Conservation (phyloP, 2,888 invertebrate genomes). For the Myathropa florea region DNA sequence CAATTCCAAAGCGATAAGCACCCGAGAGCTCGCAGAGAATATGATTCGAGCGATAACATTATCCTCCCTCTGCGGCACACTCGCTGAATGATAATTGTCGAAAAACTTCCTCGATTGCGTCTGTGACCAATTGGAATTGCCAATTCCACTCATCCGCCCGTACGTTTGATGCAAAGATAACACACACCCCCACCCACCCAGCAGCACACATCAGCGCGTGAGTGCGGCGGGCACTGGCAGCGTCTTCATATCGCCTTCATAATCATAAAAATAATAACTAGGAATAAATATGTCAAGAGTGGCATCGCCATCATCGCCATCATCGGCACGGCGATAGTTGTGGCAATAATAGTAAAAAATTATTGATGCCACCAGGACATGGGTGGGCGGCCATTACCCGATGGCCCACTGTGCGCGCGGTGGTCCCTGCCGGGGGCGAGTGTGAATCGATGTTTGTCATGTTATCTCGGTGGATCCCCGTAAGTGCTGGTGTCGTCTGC, state of each 20-base stretch:
- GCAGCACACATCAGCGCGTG: conserved; percentile 2
- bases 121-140: conserved; percentile 59
- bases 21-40: conserved; percentile 19
- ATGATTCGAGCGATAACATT: conserved; percentile 48
- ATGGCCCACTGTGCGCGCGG: conserved; percentile 28
- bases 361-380: conserved; percentile 71
- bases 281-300: conserved; percentile 70
- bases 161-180: conserved; percentile 56
- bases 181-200: conserved; percentile 10
- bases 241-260: conserved; percentile 28
- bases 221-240: not conserved
- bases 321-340: conserved; percentile 67
- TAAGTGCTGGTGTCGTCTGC: conserved; percentile 1
- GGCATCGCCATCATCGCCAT: conserved; percentile 55
- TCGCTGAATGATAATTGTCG: conserved; percentile 46
- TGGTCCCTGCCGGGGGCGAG: conserved; percentile 29
- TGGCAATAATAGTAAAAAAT: conserved; percentile 70
- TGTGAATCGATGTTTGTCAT: conserved; percentile 68
- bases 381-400: conserved; percentile 58
- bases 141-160: conserved; percentile 6
- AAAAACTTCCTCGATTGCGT: conserved; percentile 55
- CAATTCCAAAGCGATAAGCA: conserved; percentile 31
- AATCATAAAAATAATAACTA: conserved; percentile 70
- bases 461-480: conserved; percentile 38
- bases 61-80: not conserved